phyloP scores from a whole-genome alignment of 2,113 vertebrate genomes.

The Hipposideros armiger region DNA sequence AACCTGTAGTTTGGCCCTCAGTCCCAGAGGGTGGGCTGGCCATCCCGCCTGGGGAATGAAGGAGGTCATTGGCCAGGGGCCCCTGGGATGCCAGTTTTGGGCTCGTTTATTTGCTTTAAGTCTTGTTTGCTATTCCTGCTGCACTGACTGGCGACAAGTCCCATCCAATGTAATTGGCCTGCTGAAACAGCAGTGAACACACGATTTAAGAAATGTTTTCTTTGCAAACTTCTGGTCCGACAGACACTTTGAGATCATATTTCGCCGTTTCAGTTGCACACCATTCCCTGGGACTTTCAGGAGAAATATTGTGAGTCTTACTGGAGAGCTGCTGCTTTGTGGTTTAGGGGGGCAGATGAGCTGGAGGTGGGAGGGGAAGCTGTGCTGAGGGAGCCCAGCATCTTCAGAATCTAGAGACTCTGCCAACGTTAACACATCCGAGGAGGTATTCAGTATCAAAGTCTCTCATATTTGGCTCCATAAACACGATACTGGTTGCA shows the following conservation, averaged over 20 bases:
- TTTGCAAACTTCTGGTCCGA: constrained; percentile 94
- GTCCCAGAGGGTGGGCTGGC: constrained; percentile 82
- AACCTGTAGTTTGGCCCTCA: constrained; percentile 84
- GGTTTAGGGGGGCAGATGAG: constrained; percentile 88
- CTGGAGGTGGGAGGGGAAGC: constrained; percentile 88
- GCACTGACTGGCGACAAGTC: constrained; percentile 91
- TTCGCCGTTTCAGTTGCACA: constrained; percentile 93
- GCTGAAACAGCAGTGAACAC: constrained; percentile 88
- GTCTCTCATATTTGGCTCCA: constrained; percentile 96
- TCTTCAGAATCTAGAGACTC: constrained; percentile 92
- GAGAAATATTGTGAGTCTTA: constrained; percentile 87
- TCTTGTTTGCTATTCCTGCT: constrained; percentile 92
- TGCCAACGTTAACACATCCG: constrained; percentile 98
- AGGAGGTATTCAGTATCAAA: constrained; percentile 98
- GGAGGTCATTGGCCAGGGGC: constrained; percentile 87
- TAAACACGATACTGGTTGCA: constrained; percentile 94
- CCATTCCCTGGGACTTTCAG: constrained; percentile 91
- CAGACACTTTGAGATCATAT: constrained; percentile 95
- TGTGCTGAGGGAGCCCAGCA: constrained; percentile 92
- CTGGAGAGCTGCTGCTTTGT: constrained; percentile 89
- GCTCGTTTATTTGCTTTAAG: constrained; percentile 92
- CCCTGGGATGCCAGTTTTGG: constrained; percentile 85
- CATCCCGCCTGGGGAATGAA: constrained; percentile 76
- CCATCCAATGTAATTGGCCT: constrained; percentile 89
- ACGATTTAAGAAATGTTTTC: constrained; percentile 95